Evolutionary conservation across 2,113 vertebrate genomes (phyloP), one percentile per base, ranked within the genome.

Genomic region (Triplophysa dalaica): DNA sequence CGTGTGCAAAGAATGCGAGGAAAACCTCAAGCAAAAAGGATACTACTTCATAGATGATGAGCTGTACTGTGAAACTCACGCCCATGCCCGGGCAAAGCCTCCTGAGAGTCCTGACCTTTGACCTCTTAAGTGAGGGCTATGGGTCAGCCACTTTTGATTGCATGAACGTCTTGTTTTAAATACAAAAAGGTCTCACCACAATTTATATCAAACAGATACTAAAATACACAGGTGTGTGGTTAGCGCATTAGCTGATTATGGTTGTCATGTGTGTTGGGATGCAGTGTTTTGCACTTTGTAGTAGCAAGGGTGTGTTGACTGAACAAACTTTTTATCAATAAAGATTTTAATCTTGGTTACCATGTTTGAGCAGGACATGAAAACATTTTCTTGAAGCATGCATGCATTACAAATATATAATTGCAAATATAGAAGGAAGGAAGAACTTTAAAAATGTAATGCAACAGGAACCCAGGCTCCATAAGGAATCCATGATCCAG

Each of bases 31-130:
- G 86, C 97, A 99, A 80, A 95, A 94, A 85, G 98, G 97, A 56
- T 99, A 98, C 85, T 99, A 96, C 94, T 97, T 99, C 4, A 94
- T 99, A 90, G 96, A 97, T 81, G 96, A 95, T 0, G 94, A 98
- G 50, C 88, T 99, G 33, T 99, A 98, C 94, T 99, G 98, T n/a
- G 98, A 99, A 90, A 88, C 83, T 21, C 98, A 99, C 0, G 97
- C 97, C 0, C 92, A 95, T 0, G 94, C 94, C 85, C 93, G 95
- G 67, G 95, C 89, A 82, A 94, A 93, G 88, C 96, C 96, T 8
- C 95, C 96, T 0, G 96, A 98, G 88, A 96, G 95, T 77, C 97
- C 96, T 0, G 96, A 99, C 85, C 93, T 95, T 52, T 77, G 74
- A 76, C 1, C 7, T 16, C 33, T 33, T 58, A 16, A 29, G 33